These are phyloP conservation scores for Actinia tenebrosa DNA, from an alignment of 64 coral and sea anemone genomes.

Conservation along the genomic window DNA sequence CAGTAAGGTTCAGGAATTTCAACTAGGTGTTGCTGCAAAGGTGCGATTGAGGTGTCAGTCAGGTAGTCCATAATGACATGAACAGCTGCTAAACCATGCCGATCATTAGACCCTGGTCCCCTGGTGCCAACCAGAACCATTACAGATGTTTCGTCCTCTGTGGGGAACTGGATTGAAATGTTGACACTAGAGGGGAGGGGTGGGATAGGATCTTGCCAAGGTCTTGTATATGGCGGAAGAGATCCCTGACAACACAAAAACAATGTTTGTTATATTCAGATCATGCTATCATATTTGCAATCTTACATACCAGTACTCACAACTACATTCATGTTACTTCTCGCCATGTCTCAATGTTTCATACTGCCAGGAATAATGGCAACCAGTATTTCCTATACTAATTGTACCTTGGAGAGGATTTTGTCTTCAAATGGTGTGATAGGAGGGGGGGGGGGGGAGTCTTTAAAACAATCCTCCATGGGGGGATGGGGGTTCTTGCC, in stretches of 20 bases:
- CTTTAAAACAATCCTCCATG: no score
- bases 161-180: conserved; percentile 73
- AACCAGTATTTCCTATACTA: no score
- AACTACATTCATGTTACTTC: no score
- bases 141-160: conserved; percentile 86
- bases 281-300: no score
- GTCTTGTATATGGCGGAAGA: conserved; percentile 70
- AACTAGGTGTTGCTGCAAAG: conserved; percentile 81
- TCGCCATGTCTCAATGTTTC: no score
- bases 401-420: conserved; percentile 76
- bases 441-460: no score
- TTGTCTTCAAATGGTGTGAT: conserved; percentile 85
- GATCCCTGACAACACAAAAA: conserved; percentile 33
- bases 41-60: conserved; percentile 84
- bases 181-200: conserved; percentile 28
- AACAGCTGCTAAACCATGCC: conserved; percentile 40
- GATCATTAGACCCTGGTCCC: conserved; percentile 58
- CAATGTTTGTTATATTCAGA: no score
- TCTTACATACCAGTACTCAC: no score
- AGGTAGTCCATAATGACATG: conserved; percentile 83
- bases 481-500: no score
- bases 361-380: no score
- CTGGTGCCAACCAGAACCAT: conserved; percentile 69
- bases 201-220: conserved; percentile 86
- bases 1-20: conserved; percentile 90